A percentile compares a stretch with the other conserved stretches of the same genome.
These are phyloP conservation scores for Agriopis leucophaearia DNA, from an alignment of 2,888 invertebrate species.

Conservation along the genomic window DNA sequence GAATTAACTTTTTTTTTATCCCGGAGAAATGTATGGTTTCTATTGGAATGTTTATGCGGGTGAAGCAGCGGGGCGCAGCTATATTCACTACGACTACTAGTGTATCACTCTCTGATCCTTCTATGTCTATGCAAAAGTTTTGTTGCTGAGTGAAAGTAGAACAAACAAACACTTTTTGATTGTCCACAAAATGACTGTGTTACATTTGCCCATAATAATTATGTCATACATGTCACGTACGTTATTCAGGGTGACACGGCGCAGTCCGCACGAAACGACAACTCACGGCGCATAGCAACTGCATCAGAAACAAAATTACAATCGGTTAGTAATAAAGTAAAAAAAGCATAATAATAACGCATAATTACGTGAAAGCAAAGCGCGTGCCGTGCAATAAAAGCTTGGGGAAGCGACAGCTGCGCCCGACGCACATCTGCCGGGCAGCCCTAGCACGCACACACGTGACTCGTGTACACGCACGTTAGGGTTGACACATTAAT, in stretches of 20 bases:
- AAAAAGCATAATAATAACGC: slow-evolving; percentile 79
- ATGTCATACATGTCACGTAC: neutral
- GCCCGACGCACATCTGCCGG: slow-evolving; percentile 75
- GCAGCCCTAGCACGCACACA: slow-evolving; percentile 66
- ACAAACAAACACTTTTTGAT: neutral
- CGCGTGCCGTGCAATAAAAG: slow-evolving; percentile 78
- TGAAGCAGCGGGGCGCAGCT: too few relatives aligned
- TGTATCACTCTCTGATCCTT: too few relatives aligned
- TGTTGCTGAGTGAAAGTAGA: too few relatives aligned
- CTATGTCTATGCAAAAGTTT: too few relatives aligned
- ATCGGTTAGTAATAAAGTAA: slow-evolving; percentile 69
- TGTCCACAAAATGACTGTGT: slow-evolving; percentile 1
- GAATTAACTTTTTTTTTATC: too few relatives aligned
- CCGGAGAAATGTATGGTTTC: too few relatives aligned
- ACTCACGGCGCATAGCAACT: slow-evolving; percentile 64
- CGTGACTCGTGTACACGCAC: slow-evolving; percentile 23
- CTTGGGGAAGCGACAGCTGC: slow-evolving; percentile 80
- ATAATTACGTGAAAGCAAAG: slow-evolving; percentile 81
- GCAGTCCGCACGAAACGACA: slow-evolving; percentile 20
- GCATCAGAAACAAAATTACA: slow-evolving; percentile 72
- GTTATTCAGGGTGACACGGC: slow-evolving; percentile 22
- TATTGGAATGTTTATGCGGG: too few relatives aligned
- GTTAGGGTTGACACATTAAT: slow-evolving; percentile 20
- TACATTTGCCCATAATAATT: neutral
- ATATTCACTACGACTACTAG: too few relatives aligned